These are phyloP conservation scores for Pseudobourletiella spinata DNA, from an alignment of 1,140 invertebrate genomes.

Conservation along the genomic window DNA sequence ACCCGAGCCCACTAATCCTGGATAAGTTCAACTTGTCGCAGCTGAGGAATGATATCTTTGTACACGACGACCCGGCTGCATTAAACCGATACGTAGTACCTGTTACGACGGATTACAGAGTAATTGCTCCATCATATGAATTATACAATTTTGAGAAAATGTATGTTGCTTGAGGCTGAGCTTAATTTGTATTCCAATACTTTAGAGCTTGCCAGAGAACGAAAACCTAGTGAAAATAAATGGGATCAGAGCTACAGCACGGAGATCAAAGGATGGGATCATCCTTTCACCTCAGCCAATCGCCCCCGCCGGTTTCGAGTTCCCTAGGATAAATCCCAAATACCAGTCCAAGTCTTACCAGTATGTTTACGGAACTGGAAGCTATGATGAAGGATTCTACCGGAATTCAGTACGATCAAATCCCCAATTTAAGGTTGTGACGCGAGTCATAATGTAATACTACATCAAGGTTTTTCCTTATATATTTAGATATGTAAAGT, in stretches of 20 bases:
- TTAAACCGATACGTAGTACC: slow-evolving; percentile 39
- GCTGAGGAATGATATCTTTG: slow-evolving; percentile 37
- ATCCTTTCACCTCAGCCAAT: slow-evolving; percentile 25
- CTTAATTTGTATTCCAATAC: background rate
- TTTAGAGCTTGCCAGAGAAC: slow-evolving; percentile 14
- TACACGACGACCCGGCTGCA: slow-evolving; percentile 33
- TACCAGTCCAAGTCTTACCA: slow-evolving; percentile 40
- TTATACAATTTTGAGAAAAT: too few relatives aligned
- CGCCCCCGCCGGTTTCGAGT: slow-evolving; percentile 34
- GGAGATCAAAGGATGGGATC: slow-evolving; percentile 30
- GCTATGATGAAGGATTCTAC: slow-evolving; percentile 38
- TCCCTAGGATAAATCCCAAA: slow-evolving; percentile 41
- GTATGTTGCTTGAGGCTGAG: too few relatives aligned
- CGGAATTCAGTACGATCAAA: slow-evolving; percentile 35
- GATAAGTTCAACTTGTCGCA: slow-evolving; percentile 41
- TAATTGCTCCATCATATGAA: too few relatives aligned
- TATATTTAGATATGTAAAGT: slow-evolving; percentile 40
- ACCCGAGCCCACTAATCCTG: slow-evolving; percentile 40
- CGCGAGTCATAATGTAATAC: background rate
- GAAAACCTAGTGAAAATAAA: slow-evolving; percentile 26
- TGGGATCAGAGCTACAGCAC: slow-evolving; percentile 32
- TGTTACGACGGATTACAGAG: slow-evolving; percentile 13
- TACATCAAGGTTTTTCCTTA: too few relatives aligned
- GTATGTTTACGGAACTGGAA: slow-evolving; percentile 42
- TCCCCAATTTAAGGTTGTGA: background rate